These are phyloP conservation scores for Chrysotoxum bicinctum DNA, from an alignment of 2,888 invertebrate species.

Conservation along the genomic window DNA sequence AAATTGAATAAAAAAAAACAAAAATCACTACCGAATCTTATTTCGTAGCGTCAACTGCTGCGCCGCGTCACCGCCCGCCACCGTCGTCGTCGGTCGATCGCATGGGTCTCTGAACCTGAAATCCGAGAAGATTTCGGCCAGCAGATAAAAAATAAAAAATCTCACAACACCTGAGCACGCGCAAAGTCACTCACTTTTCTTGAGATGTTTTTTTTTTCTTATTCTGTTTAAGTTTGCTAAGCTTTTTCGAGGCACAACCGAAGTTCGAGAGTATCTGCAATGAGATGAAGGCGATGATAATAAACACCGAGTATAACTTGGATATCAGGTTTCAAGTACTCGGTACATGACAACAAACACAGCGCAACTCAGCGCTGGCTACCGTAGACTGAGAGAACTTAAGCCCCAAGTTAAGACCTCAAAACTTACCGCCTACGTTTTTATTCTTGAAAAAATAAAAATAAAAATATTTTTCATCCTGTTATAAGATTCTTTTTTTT, in stretches of 20 bases:
- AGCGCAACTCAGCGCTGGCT: conserved; percentile 36
- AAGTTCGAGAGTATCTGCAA: not conserved
- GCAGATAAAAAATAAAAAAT: conserved; percentile 50
- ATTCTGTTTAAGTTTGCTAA: conserved; percentile 12
- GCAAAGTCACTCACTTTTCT: conserved; percentile 68
- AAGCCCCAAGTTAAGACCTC: conserved; percentile 57
- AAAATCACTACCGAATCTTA: conserved; percentile 22
- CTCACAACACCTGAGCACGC: conserved; percentile 69
- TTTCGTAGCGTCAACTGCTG: not conserved
- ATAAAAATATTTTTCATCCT: conserved; percentile 40
- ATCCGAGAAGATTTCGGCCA: conserved; percentile 67
- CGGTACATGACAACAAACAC: conserved; percentile 56
- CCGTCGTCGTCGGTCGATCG: not conserved
- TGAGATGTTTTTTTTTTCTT: conserved; percentile 8
- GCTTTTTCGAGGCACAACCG: not conserved
- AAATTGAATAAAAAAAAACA: conserved; percentile 31
- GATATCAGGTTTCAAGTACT: conserved; percentile 71
- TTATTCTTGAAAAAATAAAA: conserved; percentile 3
- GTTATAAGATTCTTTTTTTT: conserved; percentile 24
- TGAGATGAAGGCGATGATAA: conserved; percentile 54
- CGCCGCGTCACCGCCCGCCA: not conserved
- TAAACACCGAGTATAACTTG: conserved; percentile 56
- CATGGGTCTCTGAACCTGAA: conserved; percentile 69
- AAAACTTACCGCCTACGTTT: conserved; percentile 49
- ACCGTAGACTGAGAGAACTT: conserved; percentile 40